Base-by-base conservation (phyloP, 2,797 vertebrate species). In the Myoxocephalus aenaeus region DNA sequence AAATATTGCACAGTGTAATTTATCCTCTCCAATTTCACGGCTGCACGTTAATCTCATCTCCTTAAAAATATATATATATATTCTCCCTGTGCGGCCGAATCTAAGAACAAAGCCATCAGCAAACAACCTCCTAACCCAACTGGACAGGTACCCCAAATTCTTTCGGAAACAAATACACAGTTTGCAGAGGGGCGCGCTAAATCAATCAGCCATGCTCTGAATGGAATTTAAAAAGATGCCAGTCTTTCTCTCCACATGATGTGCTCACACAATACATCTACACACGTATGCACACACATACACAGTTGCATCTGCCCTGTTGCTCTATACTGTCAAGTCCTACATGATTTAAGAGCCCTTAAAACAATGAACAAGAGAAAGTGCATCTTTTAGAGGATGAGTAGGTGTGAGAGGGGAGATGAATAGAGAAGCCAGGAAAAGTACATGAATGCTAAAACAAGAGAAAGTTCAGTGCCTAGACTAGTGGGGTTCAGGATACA, bases 31-130 rank as follows among this genome's bases (percentile, higher is more conserved):
- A 81, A 83, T 87, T 90, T 86, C 79, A 81, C 51, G 62, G 77
- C 87, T 88, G 92, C 80, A 73, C 44, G 64, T 86, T 92, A 88
- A 93, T 89, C 91, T 89, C 82, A 87, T 91, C 87, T 92, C 80
- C 83, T 87, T 82, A 80, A 89, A 90, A 22, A 22, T 22, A 27
- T 27, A 32, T 4, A 32, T 4, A 32, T 4, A 27, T 78, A 90
- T 87, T 92, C 80, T 83, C 84, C 68, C 80, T 68, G 69, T 68
- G 82, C 59, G 73, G 77, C 84, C 77, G 5, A 65, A 73, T 73
- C 70, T 22, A 34, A 65, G 85, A 90, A 92, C 85, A 90, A 93
- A 93, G 90, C 83, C 88, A 90, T 93, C 86, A 90, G 80, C 75
- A 71, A 88, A 86, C 79, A 87, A 68, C 79, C 87, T 82, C 81